Base-by-base conservation (phyloP, 2,113 vertebrate species). In the Rhegmatorhina hoffmannsi region DNA sequence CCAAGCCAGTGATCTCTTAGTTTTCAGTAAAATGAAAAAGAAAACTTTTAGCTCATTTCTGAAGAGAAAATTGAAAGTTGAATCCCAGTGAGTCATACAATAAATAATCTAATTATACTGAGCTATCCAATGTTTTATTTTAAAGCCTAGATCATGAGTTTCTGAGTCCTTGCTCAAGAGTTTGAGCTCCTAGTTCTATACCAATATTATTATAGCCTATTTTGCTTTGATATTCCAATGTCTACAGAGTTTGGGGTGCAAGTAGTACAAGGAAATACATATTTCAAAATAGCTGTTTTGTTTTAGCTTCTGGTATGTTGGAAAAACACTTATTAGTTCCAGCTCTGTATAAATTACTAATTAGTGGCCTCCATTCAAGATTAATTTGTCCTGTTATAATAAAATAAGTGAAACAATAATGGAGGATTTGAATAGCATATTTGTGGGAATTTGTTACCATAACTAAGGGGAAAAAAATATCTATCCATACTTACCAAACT, bases 401-500 rank as follows among this genome's bases (percentile, higher is more conserved):
- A 25, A 73, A 47, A 29, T 38, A 73, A 81, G 8, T 73, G 59
- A 76, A 82, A 81, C 53, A 86, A 6, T 26, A 90, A 38, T 25
- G 69, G 56, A 84, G 36, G 49, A 85, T 80, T 76, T 85, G 46
- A 87, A 73, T 15, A 60, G 29, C 24, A 8, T 82, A 66, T 55
- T 36, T 72, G 53, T 59, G 70, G 56, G 55, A 46, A 68, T 87
- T 87, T 58, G 8, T 50, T 89, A 82, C n/a, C 19, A 29, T 68
- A 72, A 87, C n/a, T 84, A 31, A 43, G 17, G 6, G 7, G 10
- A 6, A 10, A 4, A 11, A 44, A 49, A 60, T 20, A 55, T 31
- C 73, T 84, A 47, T 46, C 64, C 56, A 56, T 94, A 95, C 90
- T 93, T 95, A 96, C 90, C 68, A 78, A 88, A 47, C 23, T 77